Evolutionary conservation across 1,140 invertebrate species (phyloP), one percentile per base, ranked within the genome.

Genomic region (Adelges cooleyi): DNA sequence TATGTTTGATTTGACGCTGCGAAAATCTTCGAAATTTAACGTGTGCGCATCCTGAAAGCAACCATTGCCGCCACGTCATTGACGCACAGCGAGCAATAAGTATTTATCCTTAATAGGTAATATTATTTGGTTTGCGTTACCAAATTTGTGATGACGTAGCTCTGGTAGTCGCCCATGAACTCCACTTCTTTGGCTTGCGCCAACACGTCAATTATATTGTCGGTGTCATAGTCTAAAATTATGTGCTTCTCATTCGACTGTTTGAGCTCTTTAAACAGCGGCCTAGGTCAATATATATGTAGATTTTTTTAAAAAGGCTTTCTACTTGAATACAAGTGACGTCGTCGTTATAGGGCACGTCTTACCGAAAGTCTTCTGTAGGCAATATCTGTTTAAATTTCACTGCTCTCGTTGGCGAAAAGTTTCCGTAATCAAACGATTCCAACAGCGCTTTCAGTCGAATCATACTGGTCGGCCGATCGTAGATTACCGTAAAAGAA

Each of bases 141-240:
- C 76, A 93, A 73, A 10, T 89, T 91, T 1, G 90, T 93, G 40
- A 95, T 89, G 68, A 94, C 82, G 75, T 92, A 95, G 74, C 87
- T 91, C 72, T 92, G 89, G 72, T 91, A 89, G 73, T 92, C 89
- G 38, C 89, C 92, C 88, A 95, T 90, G 86, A 94, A 90, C 29
- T 90, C 91, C 52, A 94, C 90, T 78, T 94, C 90, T 76, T 94
- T 90, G 4, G 90, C 90, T 77, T 94, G 89, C 72, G 91, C 91
- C 42, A 95, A 74, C 13, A 93, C 85, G 62, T 86, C 82, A 67
- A 86, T 84, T 65, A 94, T 86, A 70, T 86, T 84, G 50, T 91
- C 86, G 1, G 84, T 88, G 8, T 84, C 83, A 71, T 92, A 95
- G 75, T 96, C 92, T 18, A 97, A 78, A 5, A 96, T 86, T 66